Evolutionary conservation across 92 coral and sea anemone genomes (phyloP), one percentile per base, ranked within the genome.

Genomic region (Muricea muricata): DNA sequence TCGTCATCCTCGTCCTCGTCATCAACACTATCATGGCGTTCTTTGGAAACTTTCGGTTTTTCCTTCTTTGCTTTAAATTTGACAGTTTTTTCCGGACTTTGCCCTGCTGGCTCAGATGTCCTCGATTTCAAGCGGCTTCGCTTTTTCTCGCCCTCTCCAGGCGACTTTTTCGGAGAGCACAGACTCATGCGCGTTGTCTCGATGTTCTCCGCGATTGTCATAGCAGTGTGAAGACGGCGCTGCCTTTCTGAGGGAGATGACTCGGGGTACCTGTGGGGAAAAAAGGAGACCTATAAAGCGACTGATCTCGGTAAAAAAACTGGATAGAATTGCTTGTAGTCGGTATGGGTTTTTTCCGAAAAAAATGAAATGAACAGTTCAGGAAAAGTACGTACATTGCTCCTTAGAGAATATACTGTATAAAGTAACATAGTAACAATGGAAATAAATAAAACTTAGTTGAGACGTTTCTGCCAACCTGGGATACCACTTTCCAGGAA

Each of bases 191-290:
- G 96, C 41, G 83, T 90, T 23, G 94, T 93, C 77, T 97, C 97
- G 37, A 94, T 93, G 77, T 97, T 94, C 52, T 97, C 99, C 5
- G 99, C 98, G 73, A 97, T 92, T 6, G 99, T 90, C 26, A 97
- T 84, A 61, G 99, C 96, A 4, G 99, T 97, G 83, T 97, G 94
- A 73, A 97, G 89, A 28, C 99, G 94, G 14, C 95, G 90, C 31
- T 92, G 97, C 45, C 99, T 90, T 85, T 97, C 92, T 1, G 99
- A 97, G 0, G 99, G 99, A 9, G 98, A 92, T 31, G 99, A 97
- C 21, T 97, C 99, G 35, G 99, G 99, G 83, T 95, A 92, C 58
- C 98, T 95, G 42, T 0, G 28, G 33, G 12, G 40, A 20, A 26
- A 80, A 37, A 21, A 68, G 14, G 21, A 42, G 23, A 54, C 31